A percentile compares a stretch with the other conserved stretches of the same genome.
Evolutionary conservation across 2,113 vertebrate species (phyloP).

Genomic region (Hoplias malabaricus): DNA sequence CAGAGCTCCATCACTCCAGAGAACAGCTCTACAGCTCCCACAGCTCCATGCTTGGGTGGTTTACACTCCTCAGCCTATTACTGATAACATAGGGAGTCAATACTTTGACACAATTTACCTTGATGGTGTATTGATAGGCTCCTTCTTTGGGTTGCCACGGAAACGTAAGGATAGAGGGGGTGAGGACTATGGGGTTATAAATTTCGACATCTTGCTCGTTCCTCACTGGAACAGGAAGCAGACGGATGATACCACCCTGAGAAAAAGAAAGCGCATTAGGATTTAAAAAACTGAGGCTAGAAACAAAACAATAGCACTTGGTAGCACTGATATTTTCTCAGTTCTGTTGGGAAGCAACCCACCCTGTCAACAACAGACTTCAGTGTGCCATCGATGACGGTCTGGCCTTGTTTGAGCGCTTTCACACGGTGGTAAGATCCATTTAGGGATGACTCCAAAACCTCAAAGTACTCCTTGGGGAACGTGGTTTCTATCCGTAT

Average conservation of each 20-base stretch:
- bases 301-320: no score
- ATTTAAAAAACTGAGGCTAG: no score
- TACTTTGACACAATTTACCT: conserved; percentile 72
- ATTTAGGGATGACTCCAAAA: conserved; percentile 84
- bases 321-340: not conserved
- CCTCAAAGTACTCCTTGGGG: conserved; percentile 80
- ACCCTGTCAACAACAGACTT: conserved; percentile 86
- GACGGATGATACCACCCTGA: conserved; percentile 80
- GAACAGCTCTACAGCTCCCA: no score
- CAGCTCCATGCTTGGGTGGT: no score
- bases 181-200: conserved; percentile 85
- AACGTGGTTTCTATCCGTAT: conserved; percentile 79
- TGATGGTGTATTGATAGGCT: conserved; percentile 87
- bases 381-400: conserved; percentile 78
- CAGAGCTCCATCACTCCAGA: no score
- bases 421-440: conserved; percentile 85
- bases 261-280: conserved; percentile 26
- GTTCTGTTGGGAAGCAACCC: conserved; percentile 34
- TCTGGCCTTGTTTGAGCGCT: conserved; percentile 80
- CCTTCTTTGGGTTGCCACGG: conserved; percentile 95
- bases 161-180: conserved; percentile 86
- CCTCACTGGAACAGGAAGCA: conserved; percentile 77
- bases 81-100: not conserved
- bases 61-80: no score
- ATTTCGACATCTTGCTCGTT: conserved; percentile 96